phyloP scores from a whole-genome alignment of 2,797 vertebrate species.

The Alca torda region DNA sequence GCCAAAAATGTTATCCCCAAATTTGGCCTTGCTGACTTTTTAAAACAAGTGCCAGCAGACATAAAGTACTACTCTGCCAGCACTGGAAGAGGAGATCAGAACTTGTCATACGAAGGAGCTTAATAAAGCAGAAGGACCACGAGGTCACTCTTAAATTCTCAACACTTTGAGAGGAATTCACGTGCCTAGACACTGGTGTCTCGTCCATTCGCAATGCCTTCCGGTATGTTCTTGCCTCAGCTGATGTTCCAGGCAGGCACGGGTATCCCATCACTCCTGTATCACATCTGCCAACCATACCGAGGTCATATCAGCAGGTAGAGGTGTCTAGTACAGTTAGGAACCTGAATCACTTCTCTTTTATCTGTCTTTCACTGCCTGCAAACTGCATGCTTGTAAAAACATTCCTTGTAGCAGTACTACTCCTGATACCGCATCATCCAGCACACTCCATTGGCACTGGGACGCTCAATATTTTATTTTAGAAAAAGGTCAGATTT shows the following conservation, averaged over 20 bases:
- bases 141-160: neutral
- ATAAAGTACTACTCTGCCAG: neutral
- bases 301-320: neutral
- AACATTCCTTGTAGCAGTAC: neutral
- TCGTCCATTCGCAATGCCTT: neutral
- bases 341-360: neutral
- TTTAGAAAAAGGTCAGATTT: neutral
- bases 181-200: fast-evolving
- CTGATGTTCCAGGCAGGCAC: neutral
- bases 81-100: neutral
- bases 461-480: neutral
- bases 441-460: neutral
- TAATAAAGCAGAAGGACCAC: neutral
- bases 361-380: neutral
- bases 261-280: neutral
- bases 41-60: neutral
- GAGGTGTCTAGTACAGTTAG: neutral
- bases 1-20: neutral
- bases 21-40: neutral
- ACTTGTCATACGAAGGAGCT: neutral
- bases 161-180: neutral
- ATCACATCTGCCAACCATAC: neutral
- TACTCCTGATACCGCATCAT: neutral
- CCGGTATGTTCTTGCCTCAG: neutral
- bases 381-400: neutral